Evolutionary conservation across 2,797 vertebrate species (phyloP), one percentile per base, ranked within the genome.

Genomic region (Neoniphon sammara): DNA sequence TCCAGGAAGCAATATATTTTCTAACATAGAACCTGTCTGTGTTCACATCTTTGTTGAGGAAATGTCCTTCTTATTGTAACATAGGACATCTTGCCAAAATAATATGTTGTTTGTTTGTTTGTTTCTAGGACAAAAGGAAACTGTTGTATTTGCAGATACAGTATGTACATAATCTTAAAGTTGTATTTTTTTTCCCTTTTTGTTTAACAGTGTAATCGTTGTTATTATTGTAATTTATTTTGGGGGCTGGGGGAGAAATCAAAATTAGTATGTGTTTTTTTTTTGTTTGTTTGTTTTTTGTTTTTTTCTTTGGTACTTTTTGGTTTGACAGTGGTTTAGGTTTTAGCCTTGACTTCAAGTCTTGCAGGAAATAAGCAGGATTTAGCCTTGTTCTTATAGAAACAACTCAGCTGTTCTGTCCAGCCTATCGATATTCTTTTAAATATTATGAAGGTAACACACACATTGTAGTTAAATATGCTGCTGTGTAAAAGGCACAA

Each of bases 1-100:
- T 75, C 77, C 81, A 83, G 89, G 86, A 92, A 93, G 90, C 91
- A 92, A 93, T 93, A 92, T 91, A 85, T 93, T 93, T 93, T 92
- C 85, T 91, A 90, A 87, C 81, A 86, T 88, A 84, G 85, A 78
- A 91, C 46, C 31, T 25, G 73, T 90, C 73, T 81, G 87, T 84
- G 75, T 84, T 83, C 80, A 75, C 78, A 75, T 85, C 78, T 84
- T 80, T 85, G 75, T 78, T 78, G 81, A 82, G 2, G 23, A 84
- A 70, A 75, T 77, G 83, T 87, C 80, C 73, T 80, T 78, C 77
- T 59, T 81, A 67, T 79, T 85, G 84, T 91, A 82, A 89, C 81
- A 83, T 67, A 77, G 85, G 85, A 89, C 84, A 53, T 87, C 73
- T 89, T 89, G 91, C 91, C 89, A 92, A 91, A 91, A 85, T 57